Base-by-base conservation (phyloP, 2,888 invertebrate genomes). In the Cosmia pyralina region DNA sequence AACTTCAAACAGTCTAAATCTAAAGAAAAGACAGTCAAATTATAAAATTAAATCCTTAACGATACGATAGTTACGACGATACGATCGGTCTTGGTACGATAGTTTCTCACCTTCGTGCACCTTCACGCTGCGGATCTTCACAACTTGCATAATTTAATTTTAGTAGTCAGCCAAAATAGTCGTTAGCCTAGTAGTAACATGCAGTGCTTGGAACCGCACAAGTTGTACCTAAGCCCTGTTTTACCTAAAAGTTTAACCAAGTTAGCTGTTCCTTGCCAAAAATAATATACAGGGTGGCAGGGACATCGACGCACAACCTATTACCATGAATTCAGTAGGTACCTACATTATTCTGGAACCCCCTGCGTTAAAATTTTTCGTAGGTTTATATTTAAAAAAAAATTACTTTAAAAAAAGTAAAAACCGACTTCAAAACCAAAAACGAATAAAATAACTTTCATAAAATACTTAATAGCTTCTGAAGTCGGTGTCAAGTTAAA, bases 31-130 rank as follows among this genome's bases (percentile, higher is more conserved):
- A 58, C 38, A 52, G n/a, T 44, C 10, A 55, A 55, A 50, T 64
- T 46, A 69, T 34, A 66, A 62, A 69, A 52, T 52, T 28, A 58
- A 65, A 62, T 13, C 4, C 60, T 55, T 19, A 53, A 57, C 41
- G 41, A 67, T 59, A 46, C n/a, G n/a, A n/a, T n/a, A n/a, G n/a
- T n/a, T n/a, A n/a, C n/a, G n/a, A n/a, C n/a, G n/a, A n/a, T n/a
- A n/a, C n/a, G n/a, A n/a, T 67, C 60, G 28, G 67, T 79, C 63
- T 78, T 60, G 67, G 67, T 65, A 64, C 64, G 67, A 53, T 82
- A 22, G 71, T 52, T 79, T 55, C 58, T 78, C 44, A 67, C 58
- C 63, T 64, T 70, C 46, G 8, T 19, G 48, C 71, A 55, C 67
- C 63, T 67, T 81, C 58, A 68, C 17, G 59, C 53, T 75, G 60